phyloP scores from a whole-genome alignment of 2,797 vertebrate species.

The Arnoldichthys spilopterus region DNA sequence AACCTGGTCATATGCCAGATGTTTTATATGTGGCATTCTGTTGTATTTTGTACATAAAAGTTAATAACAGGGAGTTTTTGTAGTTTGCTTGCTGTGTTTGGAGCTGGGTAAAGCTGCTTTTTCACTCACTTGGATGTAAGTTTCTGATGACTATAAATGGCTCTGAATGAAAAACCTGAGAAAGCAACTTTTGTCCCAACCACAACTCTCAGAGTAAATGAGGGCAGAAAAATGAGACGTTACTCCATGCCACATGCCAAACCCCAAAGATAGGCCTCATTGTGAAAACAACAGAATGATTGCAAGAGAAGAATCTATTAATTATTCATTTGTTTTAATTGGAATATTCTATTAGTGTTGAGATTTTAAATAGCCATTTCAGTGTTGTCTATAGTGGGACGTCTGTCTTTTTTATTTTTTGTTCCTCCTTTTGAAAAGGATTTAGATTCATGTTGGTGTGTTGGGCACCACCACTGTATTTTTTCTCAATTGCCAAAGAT shows the following conservation, averaged over 20 bases:
- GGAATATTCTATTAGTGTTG: not conserved
- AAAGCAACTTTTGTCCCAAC: conserved; percentile 5
- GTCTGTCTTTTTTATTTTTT: not conserved
- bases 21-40: not conserved
- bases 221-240: conserved; percentile 16
- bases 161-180: conserved; percentile 57
- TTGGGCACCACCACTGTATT: not conserved
- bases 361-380: not conserved
- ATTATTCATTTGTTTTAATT: too few relatives aligned
- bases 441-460: not conserved
- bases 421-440: not conserved
- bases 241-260: conserved; percentile 4
- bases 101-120: conserved; percentile 39
- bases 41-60: not conserved
- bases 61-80: conserved; percentile 20
- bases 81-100: conserved; percentile 40
- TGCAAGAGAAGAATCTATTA: not conserved
- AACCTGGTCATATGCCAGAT: not conserved
- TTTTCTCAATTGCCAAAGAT: not conserved
- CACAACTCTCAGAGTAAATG: conserved; percentile 23
- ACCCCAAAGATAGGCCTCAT: not conserved
- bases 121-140: conserved; percentile 44
- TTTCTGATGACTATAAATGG: conserved; percentile 45
- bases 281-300: not conserved
- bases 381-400: not conserved